These are phyloP conservation scores for Ooceraea biroi DNA, from an alignment of 1,140 invertebrate genomes.

Conservation along the genomic window DNA sequence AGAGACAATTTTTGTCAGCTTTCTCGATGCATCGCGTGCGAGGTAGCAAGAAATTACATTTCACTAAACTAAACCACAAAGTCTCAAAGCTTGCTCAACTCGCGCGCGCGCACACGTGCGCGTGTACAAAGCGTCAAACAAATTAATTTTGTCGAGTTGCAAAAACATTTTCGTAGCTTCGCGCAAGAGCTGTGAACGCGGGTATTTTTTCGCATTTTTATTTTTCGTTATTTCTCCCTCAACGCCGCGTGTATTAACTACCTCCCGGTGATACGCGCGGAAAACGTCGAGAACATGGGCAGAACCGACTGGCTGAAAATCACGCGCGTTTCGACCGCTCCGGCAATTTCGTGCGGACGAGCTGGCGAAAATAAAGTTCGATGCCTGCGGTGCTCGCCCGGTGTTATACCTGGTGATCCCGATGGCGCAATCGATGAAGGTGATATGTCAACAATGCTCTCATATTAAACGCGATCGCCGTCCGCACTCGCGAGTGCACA, in stretches of 20 bases:
- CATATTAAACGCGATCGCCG: not conserved
- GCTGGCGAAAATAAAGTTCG: slow-evolving; percentile 1
- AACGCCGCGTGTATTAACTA: slow-evolving; percentile 4
- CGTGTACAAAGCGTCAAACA: not conserved
- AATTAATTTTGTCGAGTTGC: not conserved
- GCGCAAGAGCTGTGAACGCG: not conserved
- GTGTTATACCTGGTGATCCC: not conserved
- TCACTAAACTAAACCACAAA: not conserved
- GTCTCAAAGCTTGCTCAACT: not conserved
- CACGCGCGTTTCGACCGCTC: not conserved
- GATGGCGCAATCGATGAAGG: slow-evolving; percentile 5
- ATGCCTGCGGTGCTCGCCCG: not conserved
- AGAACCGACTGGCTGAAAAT: slow-evolving; percentile 10
- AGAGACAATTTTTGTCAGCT: not conserved
- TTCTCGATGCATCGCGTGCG: not conserved
- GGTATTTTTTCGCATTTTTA: slow-evolving; percentile 24
- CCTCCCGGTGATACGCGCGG: not conserved
- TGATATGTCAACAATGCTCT: slow-evolving; percentile 19
- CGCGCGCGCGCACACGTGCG: too few species aligned
- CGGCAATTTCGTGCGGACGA: slow-evolving; percentile 21
- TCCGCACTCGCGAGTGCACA: not conserved
- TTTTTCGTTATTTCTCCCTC: slow-evolving; percentile 9
- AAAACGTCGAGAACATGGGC: not conserved
- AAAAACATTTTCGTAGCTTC: not conserved
- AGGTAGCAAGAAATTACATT: not conserved